Conservation (phyloP, 2,113 vertebrate genomes). For the Brachionichthys hirsutus region DNA sequence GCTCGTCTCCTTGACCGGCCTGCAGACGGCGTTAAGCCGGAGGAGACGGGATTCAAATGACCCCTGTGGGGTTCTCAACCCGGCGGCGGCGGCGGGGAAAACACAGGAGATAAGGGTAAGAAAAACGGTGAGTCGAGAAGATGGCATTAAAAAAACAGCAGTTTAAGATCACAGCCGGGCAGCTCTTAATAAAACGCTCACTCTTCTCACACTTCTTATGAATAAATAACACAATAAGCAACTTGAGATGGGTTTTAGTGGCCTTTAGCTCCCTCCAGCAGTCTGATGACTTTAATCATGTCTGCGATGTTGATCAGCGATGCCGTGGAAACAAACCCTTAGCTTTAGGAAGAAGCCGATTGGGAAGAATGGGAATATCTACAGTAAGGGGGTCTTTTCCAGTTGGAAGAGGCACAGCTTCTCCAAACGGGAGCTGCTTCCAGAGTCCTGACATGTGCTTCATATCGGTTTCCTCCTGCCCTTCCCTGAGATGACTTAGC, state of each 20-base stretch:
- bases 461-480: not conserved
- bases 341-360: too few relatives aligned
- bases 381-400: not conserved
- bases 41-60: slow-evolving; percentile 37
- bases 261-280: not conserved
- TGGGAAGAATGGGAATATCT: too few relatives aligned
- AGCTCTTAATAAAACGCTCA: not conserved
- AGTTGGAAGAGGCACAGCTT: not conserved
- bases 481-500: slow-evolving; percentile 5
- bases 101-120: not conserved
- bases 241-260: not conserved
- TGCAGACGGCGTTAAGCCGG: slow-evolving; percentile 33
- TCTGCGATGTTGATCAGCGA: slow-evolving; percentile 2
- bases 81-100: not conserved
- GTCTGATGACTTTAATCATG: slow-evolving; percentile 20
- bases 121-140: slow-evolving; percentile 11
- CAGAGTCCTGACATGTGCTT: not conserved
- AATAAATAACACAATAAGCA: slow-evolving; percentile 4
- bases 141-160: not conserved
- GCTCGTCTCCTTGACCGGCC: slow-evolving; percentile 34
- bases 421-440: not conserved
- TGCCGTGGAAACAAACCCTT: slow-evolving; percentile 1
- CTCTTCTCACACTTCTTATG: not conserved
- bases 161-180: not conserved
- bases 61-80: slow-evolving; percentile 17